Evolutionary conservation across 1,140 invertebrate species (phyloP), one percentile per base, ranked within the genome.

Genomic region (Drosophila yakuba): DNA sequence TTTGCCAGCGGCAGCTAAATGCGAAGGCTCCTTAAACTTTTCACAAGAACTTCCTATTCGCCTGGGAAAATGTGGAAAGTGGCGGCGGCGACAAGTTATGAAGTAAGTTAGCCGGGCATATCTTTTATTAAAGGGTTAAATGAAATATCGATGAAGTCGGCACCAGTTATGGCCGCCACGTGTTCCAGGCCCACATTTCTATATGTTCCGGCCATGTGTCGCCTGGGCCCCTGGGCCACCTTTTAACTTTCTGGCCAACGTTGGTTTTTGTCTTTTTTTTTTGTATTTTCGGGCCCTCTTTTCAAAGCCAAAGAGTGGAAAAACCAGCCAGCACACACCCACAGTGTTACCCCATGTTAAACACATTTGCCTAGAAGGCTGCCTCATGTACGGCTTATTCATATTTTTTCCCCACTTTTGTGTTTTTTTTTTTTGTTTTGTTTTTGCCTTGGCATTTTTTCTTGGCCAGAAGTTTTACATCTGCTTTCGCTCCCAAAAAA

Each of bases 281-380:
- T 1, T 20, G 25, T 60, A 64, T 64, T 60, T 80, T 43, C 32
- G 8, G 50, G 20, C 20, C 28, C 28, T 14, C 14, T 39, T 25
- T 44, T 51, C 52, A 72, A 72, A 71, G 32, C 32, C 28, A 56
- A 54, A 55, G 47, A 52, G 50, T 52, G 32, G 35, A 67, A 68
- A 52, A 54, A 17, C 11, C 45, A 39, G 38, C 8, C 44, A 68
- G 38, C 38, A 14, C 11, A 39, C 11, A 39, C 32, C 32, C 32
- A 39, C 38, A 39, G 38, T 39, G 47, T 38, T 41, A 17, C 56
- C 32, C 44, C 78, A 69, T 61, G 66, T 59, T 76, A 48, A 77
- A 81, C 66, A 76, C 78, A 81, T 61, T 81, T 66, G 78, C 73
- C 76, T 79, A 58, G 51, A 57, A 76, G 73, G 73, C 68, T 50